Percentiles rank a stretch among this genome's conserved stretches.
These are phyloP conservation scores for Hololepta plana DNA, from an alignment of 2,888 invertebrate species.

Conservation along the genomic window DNA sequence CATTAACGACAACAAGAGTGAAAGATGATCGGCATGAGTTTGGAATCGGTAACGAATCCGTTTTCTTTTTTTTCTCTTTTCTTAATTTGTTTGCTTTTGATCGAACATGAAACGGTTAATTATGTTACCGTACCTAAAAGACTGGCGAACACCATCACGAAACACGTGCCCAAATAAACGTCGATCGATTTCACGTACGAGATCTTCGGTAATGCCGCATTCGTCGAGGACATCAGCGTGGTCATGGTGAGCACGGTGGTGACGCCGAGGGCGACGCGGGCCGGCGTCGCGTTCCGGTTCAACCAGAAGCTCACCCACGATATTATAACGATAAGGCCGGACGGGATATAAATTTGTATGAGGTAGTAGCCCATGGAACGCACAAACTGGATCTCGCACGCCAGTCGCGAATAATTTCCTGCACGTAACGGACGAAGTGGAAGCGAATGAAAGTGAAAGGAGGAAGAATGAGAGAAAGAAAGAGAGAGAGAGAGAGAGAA, in stretches of 20 bases:
- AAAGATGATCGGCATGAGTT: no score
- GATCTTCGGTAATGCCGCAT: conserved; percentile 92
- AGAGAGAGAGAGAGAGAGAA: no score
- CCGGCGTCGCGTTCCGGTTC: conserved; percentile 87
- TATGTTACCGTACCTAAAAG: conserved; percentile 82
- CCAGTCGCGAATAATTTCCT: conserved; percentile 94
- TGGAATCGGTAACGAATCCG: no score
- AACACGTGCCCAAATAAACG: conserved; percentile 92
- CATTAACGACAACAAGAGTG: no score
- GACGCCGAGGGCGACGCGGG: conserved; percentile 82
- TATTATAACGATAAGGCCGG: conserved; percentile 91
- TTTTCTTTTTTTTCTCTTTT: no score
- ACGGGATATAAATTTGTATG: conserved; percentile 96
- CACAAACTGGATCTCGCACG: conserved; percentile 92
- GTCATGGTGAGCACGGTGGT: conserved; percentile 97
- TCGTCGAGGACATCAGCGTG: conserved; percentile 91
- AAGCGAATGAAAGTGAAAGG: not conserved
- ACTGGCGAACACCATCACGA: conserved; percentile 98
- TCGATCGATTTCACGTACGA: conserved; percentile 97
- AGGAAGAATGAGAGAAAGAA: not conserved
- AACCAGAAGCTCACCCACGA: conserved; percentile 96
- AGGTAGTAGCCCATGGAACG: conserved; percentile 97
- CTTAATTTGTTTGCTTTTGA: no score
- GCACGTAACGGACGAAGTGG: conserved; percentile 15
- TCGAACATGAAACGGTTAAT: not conserved